Percentiles rank a stretch among this genome's conserved stretches.
These are phyloP conservation scores for Petrocephalus schoutedeni DNA, from an alignment of 2,797 vertebrate species.

Conservation along the genomic window DNA sequence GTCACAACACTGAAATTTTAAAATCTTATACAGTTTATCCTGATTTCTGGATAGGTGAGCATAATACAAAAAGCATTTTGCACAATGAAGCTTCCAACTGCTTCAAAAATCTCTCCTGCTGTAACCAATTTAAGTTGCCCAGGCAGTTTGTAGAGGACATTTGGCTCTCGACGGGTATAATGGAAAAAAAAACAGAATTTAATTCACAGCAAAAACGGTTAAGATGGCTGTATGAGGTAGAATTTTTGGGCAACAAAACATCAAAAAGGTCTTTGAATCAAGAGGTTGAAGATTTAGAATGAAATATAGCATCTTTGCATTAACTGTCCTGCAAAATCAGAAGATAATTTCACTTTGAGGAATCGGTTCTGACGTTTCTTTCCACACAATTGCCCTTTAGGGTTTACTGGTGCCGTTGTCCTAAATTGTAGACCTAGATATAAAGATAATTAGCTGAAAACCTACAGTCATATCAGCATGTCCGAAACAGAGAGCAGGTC, in stretches of 20 bases:
- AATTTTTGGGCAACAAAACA: background rate
- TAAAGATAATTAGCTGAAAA: background rate
- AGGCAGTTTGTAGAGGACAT: background rate
- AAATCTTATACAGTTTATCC: background rate
- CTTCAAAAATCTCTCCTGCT: background rate
- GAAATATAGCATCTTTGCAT: background rate
- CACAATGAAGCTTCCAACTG: background rate
- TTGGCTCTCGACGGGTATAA: background rate
- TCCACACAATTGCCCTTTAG: background rate
- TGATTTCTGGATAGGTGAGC: background rate
- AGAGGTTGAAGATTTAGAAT: background rate
- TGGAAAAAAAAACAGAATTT: background rate
- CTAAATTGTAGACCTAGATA: background rate
- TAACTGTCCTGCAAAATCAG: background rate
- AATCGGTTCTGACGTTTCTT: background rate
- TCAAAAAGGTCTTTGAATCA: background rate
- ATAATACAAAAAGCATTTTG: background rate
- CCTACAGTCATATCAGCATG: background rate
- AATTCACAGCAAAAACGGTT: background rate
- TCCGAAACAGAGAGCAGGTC: background rate
- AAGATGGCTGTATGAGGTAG: background rate
- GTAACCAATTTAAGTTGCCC: background rate
- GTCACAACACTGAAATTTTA: background rate
- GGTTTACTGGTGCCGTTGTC: background rate
- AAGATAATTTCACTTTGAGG: background rate